Base-by-base conservation (phyloP, 2,888 invertebrate species). In the Myathropa florea region DNA sequence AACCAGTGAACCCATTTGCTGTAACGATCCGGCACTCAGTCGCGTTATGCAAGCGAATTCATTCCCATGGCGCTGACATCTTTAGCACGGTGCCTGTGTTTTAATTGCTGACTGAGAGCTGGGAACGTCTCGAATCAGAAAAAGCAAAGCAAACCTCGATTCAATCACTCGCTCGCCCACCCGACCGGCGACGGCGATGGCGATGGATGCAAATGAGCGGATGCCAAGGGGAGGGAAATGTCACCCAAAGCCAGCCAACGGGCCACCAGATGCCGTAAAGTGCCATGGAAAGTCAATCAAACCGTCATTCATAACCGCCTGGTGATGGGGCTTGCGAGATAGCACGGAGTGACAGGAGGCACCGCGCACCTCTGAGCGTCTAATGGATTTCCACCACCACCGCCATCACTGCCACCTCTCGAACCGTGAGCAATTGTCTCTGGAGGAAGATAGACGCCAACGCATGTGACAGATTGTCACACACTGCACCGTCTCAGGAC, bases 381-480 rank as follows among this genome's bases (percentile, higher is more conserved):
- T 85, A 85, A 82, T 82, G 76, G 71, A 72, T 77, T 72, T 68
- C 46, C 33, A 76, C 28, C 53, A 59, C 63, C 24, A 33, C 10
- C 33, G 33, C 33, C 18, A 7, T 36, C 60, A 23, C 36, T 9
- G n/a, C 23, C 30, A 24, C 39, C 63, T 12, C 4, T 39, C 14
- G 53, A 70, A 55, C 55, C 23, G 57, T 63, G 72, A 80, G 70
- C 70, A 33, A 60, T 23, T 57, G 63, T 36, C 36, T 39, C 26
- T 57, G 77, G 77, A 77, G 53, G 85, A 85, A 77, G 77, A 68
- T 26, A 68, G 60, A 82, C 85, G 68, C 85, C 85, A 85, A 82
- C 85, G 64, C 82, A 70, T 64, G 53, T 73, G 82, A 85, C 85
- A 85, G 72, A 78, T 85, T 77, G 82, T 85, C 85, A 85, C 85